Percentiles rank a stretch among this genome's conserved stretches.
phyloP scores from a whole-genome alignment of 2,888 invertebrate species.

The Homarus gammarus region DNA sequence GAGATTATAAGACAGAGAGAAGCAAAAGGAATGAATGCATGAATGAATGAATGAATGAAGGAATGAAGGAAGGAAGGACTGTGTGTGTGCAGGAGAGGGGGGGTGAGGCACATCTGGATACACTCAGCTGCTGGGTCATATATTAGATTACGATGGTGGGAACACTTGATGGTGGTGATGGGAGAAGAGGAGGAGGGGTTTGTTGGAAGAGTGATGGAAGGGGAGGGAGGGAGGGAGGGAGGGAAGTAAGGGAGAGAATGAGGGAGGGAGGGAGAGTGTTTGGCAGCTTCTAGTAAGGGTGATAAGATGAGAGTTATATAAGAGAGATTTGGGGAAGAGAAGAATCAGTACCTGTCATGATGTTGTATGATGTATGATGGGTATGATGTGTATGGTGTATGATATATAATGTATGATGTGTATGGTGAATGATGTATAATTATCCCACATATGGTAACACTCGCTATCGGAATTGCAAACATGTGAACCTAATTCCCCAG shows the following conservation, averaged over 20 bases:
- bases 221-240: not conserved
- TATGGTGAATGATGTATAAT: too few species aligned
- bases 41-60: not conserved
- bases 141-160: not conserved
- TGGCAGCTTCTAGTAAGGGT: too few species aligned
- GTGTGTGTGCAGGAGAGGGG: not conserved
- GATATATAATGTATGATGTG: too few species aligned
- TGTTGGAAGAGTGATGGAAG: not conserved
- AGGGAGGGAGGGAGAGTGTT: not conserved
- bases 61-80: not conserved
- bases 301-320: too few species aligned
- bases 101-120: conserved; percentile 15
- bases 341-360: too few species aligned
- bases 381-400: too few species aligned
- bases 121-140: not conserved
- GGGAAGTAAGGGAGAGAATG: not conserved
- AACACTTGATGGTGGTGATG: not conserved
- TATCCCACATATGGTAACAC: too few species aligned
- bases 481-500: too few species aligned
- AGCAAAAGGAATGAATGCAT: not conserved
- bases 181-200: not conserved
- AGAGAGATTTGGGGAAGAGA: conserved; percentile 2
- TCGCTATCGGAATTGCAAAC: too few species aligned
- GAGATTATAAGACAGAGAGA: conserved; percentile 28
- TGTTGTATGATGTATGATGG: too few species aligned